Conservation (phyloP, 2,113 vertebrate genomes). For the Colinus virginianus region DNA sequence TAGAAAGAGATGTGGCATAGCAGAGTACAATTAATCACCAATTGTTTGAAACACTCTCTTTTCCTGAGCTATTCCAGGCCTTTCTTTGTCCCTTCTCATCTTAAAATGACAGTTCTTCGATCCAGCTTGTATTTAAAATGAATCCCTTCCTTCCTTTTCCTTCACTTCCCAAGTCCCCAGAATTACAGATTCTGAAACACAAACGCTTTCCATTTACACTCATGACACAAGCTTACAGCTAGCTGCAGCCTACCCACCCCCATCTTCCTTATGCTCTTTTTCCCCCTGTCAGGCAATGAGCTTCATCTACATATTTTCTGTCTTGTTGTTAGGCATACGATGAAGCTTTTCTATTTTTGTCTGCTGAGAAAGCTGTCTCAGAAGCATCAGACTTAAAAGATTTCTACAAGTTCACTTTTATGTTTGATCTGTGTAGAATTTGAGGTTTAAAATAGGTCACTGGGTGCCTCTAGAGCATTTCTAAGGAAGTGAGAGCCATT, state of each 20-base stretch:
- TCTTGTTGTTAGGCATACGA: constrained; percentile 37
- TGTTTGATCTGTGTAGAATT: background rate
- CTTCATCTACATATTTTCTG: constrained; percentile 24
- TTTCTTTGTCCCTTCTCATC: background rate
- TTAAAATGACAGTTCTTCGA: constrained; percentile 10
- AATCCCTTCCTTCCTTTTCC: background rate
- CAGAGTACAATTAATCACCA: constrained; percentile 70
- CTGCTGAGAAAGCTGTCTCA: constrained; percentile 7
- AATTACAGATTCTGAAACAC: background rate
- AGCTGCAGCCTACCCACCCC: background rate
- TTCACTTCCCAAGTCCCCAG: background rate
- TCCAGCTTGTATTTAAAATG: background rate
- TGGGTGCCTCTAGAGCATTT: constrained; percentile 46
- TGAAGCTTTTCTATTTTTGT: constrained; percentile 44
- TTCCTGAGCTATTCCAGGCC: constrained; percentile 12
- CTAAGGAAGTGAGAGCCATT: background rate
- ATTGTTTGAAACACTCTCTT: constrained; percentile 35
- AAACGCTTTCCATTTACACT: background rate
- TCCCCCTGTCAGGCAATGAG: background rate
- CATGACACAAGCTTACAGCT: background rate
- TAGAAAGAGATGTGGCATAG: constrained; percentile 65
- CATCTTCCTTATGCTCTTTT: background rate
- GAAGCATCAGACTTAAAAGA: background rate
- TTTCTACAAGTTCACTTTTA: background rate
- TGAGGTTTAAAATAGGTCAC: constrained; percentile 29